A percentile compares a stretch with the other conserved stretches of the same genome.
Conservation (phyloP, 2,797 vertebrate species). For the Champsocephalus gunnari region DNA sequence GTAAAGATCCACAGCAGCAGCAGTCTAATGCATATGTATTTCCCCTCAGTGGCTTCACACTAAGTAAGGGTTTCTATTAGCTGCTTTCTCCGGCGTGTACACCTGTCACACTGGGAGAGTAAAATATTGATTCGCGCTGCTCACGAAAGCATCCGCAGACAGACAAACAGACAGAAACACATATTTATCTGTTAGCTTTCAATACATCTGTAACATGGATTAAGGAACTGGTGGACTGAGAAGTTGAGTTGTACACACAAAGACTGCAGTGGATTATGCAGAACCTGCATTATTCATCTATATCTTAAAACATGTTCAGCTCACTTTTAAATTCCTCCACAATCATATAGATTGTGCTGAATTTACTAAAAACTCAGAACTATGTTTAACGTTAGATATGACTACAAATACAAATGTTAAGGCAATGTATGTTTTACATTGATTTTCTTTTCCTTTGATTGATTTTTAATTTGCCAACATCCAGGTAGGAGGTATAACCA, state of each 20-base stretch:
- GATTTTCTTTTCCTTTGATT: background rate
- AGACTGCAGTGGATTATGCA: conserved; percentile 17
- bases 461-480: background rate
- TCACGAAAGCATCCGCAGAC: conserved; percentile 42
- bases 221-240: conserved; percentile 73
- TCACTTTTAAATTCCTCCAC: conserved; percentile 11
- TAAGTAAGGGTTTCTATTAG: conserved; percentile 73
- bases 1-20: conserved; percentile 77
- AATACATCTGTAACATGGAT: conserved; percentile 68
- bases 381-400: background rate
- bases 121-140: conserved; percentile 74
- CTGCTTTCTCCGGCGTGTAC: conserved; percentile 64
- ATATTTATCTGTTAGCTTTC: conserved; percentile 62
- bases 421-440: background rate
- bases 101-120: conserved; percentile 70
- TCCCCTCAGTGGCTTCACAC: conserved; percentile 62
- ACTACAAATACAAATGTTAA: background rate
- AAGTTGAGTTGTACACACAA: conserved; percentile 25
- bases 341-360: background rate
- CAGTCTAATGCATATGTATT: conserved; percentile 78
- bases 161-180: conserved; percentile 40
- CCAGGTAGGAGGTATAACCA: background rate
- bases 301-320: conserved; percentile 21
- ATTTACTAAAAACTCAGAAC: background rate
- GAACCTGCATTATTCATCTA: conserved; percentile 11